phyloP scores from a whole-genome alignment of 2,113 vertebrate species.

The pig (Sus scrofa) region T2T-Sscrofa CM000815.6:134856001-134856500 shows the following conservation, averaged over 20 bases:
- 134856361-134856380: background rate
- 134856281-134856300: background rate
- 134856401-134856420: constrained; percentile 25
- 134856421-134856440: background rate
- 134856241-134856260: too few species aligned
- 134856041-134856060: background rate
- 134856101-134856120: background rate
- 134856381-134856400: background rate
- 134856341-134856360: background rate
- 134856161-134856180: background rate
- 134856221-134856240: too few species aligned
- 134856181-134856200: background rate
- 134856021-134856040: background rate
- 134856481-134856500: constrained; percentile 34
- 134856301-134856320: background rate
- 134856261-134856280: background rate
- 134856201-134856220: background rate
- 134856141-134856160: background rate
- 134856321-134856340: constrained; percentile 21
- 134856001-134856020: background rate
- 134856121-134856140: background rate
- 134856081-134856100: background rate
- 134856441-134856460: background rate
- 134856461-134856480: background rate
- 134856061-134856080: background rate